phyloP scores from a whole-genome alignment of 1,140 invertebrate species.

The Bombus pascuorum region DNA sequence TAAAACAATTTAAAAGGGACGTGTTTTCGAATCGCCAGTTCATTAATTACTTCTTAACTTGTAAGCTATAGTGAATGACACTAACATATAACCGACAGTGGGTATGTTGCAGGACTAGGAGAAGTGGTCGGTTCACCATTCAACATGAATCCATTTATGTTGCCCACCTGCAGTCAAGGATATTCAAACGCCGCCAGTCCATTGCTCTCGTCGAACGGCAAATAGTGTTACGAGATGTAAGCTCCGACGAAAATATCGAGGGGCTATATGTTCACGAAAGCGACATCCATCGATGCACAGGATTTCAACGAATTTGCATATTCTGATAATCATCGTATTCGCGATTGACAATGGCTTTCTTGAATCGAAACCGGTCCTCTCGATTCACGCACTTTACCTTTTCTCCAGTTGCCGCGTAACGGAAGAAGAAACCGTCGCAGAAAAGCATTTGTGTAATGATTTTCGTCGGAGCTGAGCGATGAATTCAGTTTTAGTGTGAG shows the following conservation, averaged over 20 bases:
- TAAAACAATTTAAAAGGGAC: too few species aligned
- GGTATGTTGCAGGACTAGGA: conserved; percentile 85
- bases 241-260: conserved; percentile 40
- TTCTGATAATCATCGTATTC: conserved; percentile 32
- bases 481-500: not conserved
- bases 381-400: not conserved
- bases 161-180: conserved; percentile 94
- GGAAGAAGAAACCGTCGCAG: not conserved
- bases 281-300: conserved; percentile 10
- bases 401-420: not conserved
- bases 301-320: conserved; percentile 10
- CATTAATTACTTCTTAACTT: conserved; percentile 16
- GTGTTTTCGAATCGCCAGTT: conserved; percentile 17
- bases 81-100: conserved; percentile 76
- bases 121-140: conserved; percentile 92
- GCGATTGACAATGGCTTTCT: conserved; percentile 39
- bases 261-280: conserved; percentile 31
- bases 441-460: not conserved
- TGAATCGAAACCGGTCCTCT: conserved; percentile 10
- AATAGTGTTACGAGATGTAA: conserved; percentile 83
- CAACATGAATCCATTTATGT: conserved; percentile 94
- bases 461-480: conserved; percentile 49
- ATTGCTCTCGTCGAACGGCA: conserved; percentile 92
- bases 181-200: conserved; percentile 88
- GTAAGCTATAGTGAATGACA: conserved; percentile 51